Percentiles rank a stretch among this genome's conserved stretches.
Conservation (phyloP, 2,113 vertebrate genomes). For the Verasper variegatus region DNA sequence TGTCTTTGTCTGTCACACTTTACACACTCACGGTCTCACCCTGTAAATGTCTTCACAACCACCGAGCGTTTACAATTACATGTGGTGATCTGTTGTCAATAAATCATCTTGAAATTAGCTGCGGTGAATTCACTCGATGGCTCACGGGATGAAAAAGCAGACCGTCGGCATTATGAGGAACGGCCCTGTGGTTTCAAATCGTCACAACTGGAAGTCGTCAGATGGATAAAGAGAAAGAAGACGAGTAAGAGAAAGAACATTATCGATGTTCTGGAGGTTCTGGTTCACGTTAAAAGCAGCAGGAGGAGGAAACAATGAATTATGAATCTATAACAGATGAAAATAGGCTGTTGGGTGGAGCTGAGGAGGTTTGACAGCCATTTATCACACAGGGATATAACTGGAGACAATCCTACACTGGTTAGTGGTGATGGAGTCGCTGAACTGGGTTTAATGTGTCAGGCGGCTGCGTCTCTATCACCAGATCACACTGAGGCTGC, state of each 20-base stretch:
- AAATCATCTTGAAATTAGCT: conserved; percentile 30
- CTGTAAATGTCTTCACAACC: too few species aligned
- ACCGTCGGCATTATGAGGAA: too few species aligned
- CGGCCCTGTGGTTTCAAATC: conserved; percentile 36
- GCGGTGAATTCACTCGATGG: neutral
- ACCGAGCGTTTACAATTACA: conserved; percentile 20
- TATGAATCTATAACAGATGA: conserved; percentile 43
- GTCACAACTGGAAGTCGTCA: conserved; percentile 29
- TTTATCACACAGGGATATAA: conserved; percentile 16
- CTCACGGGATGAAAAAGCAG: too few species aligned
- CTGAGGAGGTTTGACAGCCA: neutral
- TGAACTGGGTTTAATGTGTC: conserved; percentile 19
- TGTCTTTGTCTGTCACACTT: too few species aligned
- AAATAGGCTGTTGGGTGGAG: conserved; percentile 25
- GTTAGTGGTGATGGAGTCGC: conserved; percentile 11
- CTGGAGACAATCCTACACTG: conserved; percentile 34
- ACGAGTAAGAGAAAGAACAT: neutral
- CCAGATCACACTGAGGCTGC: conserved; percentile 15
- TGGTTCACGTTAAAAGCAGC: conserved; percentile 51
- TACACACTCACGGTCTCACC: too few species aligned
- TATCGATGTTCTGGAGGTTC: conserved; percentile 34
- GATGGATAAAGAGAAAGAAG: conserved; percentile 3
- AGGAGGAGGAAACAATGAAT: conserved; percentile 52
- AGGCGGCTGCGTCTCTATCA: conserved; percentile 27
- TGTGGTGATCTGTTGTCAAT: conserved; percentile 12